Evolutionary conservation across 2,888 invertebrate genomes (phyloP), one percentile per base, ranked within the genome.

Genomic region (Ctenicera cuprea): DNA sequence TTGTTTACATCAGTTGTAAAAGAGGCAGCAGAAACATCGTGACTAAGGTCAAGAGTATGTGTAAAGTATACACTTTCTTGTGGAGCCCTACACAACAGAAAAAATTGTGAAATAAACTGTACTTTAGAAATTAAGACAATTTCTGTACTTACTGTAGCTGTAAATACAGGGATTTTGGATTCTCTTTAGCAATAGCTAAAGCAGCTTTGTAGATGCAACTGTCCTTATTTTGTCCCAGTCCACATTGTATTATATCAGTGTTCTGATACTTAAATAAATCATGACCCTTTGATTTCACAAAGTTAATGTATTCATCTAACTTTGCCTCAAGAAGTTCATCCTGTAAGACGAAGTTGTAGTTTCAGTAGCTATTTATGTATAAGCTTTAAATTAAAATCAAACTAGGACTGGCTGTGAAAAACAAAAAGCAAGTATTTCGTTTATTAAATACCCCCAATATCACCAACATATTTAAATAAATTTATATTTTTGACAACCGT

Each of bases 161-260:
- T 77, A 94, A 89, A 82, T 93, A 94, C 11, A 93, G 86, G 38
- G 88, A 88, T 4, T 86, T 85, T 38, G 87, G 87, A 71, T 87
- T 86, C 14, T 87, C 85, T 26, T 84, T 85, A 0, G 92, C 92
- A 3, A 91, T 83, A 62, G 87, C 83, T 20, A 86, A 84, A 0
- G 93, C 93, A 73, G 88, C 89, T 20, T 89, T 85, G 78, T 90
- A 91, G 0, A 94, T 87, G 38, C 87, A 87, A 22, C 91, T 91
- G 70, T 88, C 88, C 37, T 88, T 86, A n/a, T 90, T 89, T 82
- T 92, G 89, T 79, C 92, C 92, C 22, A 94, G 86, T 2, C 92
- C 93, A 77, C 92, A 90, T 83, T 94, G 94, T 16, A 94, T 86
- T 50, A 94, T 90, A 83, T 93, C 92, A 0, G 91, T 90, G 76